Evolutionary conservation across 2,888 invertebrate species (phyloP).

Genomic region (Lissocephala sabroskyi): DNA sequence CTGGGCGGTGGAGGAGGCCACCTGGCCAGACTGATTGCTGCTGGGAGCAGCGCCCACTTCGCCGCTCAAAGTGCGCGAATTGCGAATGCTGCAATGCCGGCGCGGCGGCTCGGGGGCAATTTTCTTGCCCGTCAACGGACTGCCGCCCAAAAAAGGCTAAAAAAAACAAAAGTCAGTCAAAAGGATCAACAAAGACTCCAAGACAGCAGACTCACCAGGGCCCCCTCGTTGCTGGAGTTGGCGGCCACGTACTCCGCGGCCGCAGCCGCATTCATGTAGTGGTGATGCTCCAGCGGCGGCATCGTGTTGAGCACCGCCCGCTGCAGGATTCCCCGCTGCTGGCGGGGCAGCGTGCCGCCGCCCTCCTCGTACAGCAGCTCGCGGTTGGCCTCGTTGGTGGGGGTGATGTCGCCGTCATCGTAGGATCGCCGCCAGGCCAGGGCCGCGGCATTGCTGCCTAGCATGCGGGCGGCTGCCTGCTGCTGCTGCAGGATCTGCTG

Average conservation of each 20-base stretch:
- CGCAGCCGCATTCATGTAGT: slow-evolving; percentile 71
- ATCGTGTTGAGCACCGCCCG: slow-evolving; percentile 69
- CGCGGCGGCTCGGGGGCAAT: slow-evolving; percentile 88
- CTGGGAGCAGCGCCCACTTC: slow-evolving; percentile 27
- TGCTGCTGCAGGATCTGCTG: slow-evolving; percentile 34
- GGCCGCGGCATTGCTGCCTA: slow-evolving; percentile 65
- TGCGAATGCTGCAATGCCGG: slow-evolving; percentile 76
- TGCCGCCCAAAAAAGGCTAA: slow-evolving; percentile 76
- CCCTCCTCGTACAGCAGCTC: slow-evolving; percentile 76
- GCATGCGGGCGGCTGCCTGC: slow-evolving; percentile 46
- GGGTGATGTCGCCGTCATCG: slow-evolving; percentile 92
- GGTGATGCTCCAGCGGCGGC: slow-evolving; percentile 70
- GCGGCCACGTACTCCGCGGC: slow-evolving; percentile 69
- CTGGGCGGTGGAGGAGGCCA: neutral
- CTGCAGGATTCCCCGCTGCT: slow-evolving; percentile 74
- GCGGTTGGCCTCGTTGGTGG: slow-evolving; percentile 81
- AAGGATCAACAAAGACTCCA: no score
- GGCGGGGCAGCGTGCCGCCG: slow-evolving; percentile 89
- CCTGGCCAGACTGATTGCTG: slow-evolving; percentile 35
- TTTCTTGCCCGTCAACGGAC: slow-evolving; percentile 83
- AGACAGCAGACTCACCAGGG: no score
- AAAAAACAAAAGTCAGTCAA: neutral
- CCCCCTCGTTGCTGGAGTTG: slow-evolving; percentile 26
- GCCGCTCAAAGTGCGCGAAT: slow-evolving; percentile 59
- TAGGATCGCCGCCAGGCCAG: slow-evolving; percentile 82